Conservation (phyloP, 2,888 invertebrate species). For the Calephelis perditalis region DNA sequence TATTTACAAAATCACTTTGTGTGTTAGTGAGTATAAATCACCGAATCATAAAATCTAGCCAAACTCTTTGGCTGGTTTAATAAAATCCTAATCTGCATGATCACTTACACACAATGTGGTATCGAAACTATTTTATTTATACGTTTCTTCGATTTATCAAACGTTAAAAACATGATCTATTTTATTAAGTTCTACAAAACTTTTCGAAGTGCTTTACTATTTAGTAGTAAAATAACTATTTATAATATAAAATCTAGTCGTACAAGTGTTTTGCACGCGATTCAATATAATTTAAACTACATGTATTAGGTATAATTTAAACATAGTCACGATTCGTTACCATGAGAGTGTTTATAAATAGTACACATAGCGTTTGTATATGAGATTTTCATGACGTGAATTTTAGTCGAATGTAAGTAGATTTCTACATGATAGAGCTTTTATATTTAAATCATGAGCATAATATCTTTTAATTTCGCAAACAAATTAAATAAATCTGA, state of each 20-base stretch:
- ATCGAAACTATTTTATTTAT: background rate
- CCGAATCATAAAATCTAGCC: too few species aligned
- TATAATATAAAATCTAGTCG: slow-evolving; percentile 67
- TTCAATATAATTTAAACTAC: slow-evolving; percentile 28
- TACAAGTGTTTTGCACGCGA: slow-evolving; percentile 68
- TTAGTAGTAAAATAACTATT: slow-evolving; percentile 70
- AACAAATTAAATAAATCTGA: slow-evolving; percentile 27
- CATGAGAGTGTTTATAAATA: slow-evolving; percentile 59
- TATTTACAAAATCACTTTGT: slow-evolving; percentile 14
- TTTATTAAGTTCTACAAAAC: slow-evolving; percentile 52
- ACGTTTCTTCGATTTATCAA: background rate
- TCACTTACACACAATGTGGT: slow-evolving; percentile 3
- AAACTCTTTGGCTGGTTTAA: background rate
- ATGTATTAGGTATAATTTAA: slow-evolving; percentile 11
- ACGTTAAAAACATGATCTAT: slow-evolving; percentile 5
- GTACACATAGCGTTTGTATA: slow-evolving; percentile 68
- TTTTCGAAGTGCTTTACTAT: slow-evolving; percentile 79
- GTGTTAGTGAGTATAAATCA: background rate
- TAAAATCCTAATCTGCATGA: background rate
- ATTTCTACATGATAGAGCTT: slow-evolving; percentile 37
- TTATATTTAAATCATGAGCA: slow-evolving; percentile 35
- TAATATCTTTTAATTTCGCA: slow-evolving; percentile 27
- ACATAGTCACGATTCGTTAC: slow-evolving; percentile 56
- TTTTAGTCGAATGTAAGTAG: slow-evolving; percentile 55
- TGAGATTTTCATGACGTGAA: slow-evolving; percentile 57